phyloP scores from a whole-genome alignment of 1,140 invertebrate species.

The Nephila pilipes region DNA sequence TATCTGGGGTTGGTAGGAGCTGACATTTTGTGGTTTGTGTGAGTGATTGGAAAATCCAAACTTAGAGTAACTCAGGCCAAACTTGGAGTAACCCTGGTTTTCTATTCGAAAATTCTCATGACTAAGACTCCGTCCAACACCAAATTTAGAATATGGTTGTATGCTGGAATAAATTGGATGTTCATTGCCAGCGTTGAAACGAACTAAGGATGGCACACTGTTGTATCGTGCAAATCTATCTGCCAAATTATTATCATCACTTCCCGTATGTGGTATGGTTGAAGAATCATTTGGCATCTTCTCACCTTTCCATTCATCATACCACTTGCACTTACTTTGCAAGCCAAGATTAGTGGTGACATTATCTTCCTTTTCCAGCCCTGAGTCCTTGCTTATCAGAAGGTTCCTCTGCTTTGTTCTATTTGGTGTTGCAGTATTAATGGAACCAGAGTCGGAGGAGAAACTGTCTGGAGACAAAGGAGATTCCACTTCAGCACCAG shows the following conservation, averaged over 20 bases:
- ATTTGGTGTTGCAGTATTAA: slow-evolving; percentile 16
- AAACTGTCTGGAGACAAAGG: slow-evolving; percentile 58
- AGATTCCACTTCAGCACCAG: slow-evolving; percentile 60
- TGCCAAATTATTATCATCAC: neutral
- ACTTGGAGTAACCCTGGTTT: neutral
- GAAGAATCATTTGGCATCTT: neutral
- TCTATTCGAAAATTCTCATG: too few relatives aligned
- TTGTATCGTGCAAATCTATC: neutral
- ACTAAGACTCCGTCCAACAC: slow-evolving; percentile 37
- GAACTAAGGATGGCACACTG: neutral
- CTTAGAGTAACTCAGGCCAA: slow-evolving; percentile 46
- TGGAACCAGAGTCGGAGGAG: slow-evolving; percentile 27
- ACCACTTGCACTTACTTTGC: too few relatives aligned
- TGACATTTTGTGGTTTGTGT: too few relatives aligned
- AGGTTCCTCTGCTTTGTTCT: slow-evolving; percentile 7
- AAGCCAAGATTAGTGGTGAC: too few relatives aligned
- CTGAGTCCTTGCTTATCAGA: slow-evolving; percentile 49
- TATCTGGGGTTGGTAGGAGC: neutral
- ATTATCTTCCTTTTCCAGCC: slow-evolving; percentile 42
- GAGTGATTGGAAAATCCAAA: slow-evolving; percentile 7
- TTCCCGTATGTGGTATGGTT: neutral
- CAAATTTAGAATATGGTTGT: slow-evolving; percentile 65
- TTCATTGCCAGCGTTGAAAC: neutral
- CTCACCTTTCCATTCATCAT: too few relatives aligned
- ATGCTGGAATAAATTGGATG: neutral